Conservation (phyloP, 2,113 vertebrate genomes). For the Crotophaga sulcirostris region DNA sequence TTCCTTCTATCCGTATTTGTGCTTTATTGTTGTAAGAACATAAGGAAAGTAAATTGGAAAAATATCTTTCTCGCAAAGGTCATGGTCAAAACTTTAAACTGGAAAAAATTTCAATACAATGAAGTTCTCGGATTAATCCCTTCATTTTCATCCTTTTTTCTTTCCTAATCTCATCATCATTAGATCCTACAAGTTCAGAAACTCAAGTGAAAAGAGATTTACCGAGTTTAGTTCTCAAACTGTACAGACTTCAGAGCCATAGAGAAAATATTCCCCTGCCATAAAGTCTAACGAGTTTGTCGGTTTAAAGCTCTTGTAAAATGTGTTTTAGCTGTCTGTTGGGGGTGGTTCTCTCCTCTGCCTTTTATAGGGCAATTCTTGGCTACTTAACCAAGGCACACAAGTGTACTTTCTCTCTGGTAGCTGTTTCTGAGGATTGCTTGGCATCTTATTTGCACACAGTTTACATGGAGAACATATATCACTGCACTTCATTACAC, state of each 20-base stretch:
- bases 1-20: neutral
- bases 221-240: neutral
- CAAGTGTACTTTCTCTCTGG: neutral
- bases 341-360: neutral
- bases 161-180: neutral
- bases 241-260: neutral
- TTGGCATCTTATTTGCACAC: neutral
- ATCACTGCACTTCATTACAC: neutral
- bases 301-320: slow-evolving; percentile 39
- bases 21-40: slow-evolving; percentile 36
- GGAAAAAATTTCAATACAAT: slow-evolving; percentile 15
- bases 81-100: neutral
- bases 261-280: slow-evolving; percentile 5
- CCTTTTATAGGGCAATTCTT: slow-evolving; percentile 24
- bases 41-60: slow-evolving; percentile 30
- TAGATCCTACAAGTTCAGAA: slow-evolving; percentile 17
- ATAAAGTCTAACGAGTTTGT: slow-evolving; percentile 1
- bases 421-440: neutral
- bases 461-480: neutral
- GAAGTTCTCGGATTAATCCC: slow-evolving; percentile 22
- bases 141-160: slow-evolving; percentile 49
- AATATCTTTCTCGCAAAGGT: slow-evolving; percentile 21
- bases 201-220: slow-evolving; percentile 14
- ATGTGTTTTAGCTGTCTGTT: slow-evolving; percentile 6
- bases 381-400: neutral